Evolutionary conservation across 2,113 vertebrate genomes (phyloP).

Genomic region (Harpagus bidentatus): DNA sequence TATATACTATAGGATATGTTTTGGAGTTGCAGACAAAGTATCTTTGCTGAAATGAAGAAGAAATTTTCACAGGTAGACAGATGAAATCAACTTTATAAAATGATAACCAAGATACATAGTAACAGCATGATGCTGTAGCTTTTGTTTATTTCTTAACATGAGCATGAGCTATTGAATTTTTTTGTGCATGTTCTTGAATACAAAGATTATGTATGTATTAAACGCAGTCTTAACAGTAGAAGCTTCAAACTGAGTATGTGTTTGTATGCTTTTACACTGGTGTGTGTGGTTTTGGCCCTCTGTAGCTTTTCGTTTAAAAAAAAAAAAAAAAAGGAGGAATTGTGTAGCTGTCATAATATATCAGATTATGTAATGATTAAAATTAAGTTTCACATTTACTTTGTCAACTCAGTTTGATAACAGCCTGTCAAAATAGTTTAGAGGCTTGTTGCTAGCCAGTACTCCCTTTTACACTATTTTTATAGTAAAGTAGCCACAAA

Average conservation of each 20-base stretch:
- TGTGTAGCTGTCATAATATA: neutral
- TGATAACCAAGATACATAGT: constrained; percentile 41
- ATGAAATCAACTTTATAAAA: constrained; percentile 49
- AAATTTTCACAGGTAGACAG: constrained; percentile 90
- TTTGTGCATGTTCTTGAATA: constrained; percentile 55
- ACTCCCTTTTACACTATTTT: neutral
- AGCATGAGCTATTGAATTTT: constrained; percentile 54
- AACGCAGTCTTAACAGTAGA: neutral
- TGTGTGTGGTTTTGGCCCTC: neutral
- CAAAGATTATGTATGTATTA: neutral
- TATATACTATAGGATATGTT: constrained; percentile 84
- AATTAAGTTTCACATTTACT: neutral
- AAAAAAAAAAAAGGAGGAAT: neutral
- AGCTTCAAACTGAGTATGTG: neutral
- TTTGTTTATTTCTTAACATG: constrained; percentile 52
- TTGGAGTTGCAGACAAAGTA: constrained; percentile 97
- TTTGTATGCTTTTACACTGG: neutral
- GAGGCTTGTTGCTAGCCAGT: neutral
- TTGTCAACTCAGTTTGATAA: neutral
- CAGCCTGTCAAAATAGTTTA: neutral
- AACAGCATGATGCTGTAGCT: constrained; percentile 65
- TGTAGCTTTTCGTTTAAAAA: neutral
- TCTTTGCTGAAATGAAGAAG: constrained; percentile 99
- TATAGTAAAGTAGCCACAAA: neutral
- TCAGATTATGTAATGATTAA: neutral